These are phyloP conservation scores for Coturnix japonica DNA, from an alignment of 2,113 vertebrate species.

Conservation along the genomic window DNA sequence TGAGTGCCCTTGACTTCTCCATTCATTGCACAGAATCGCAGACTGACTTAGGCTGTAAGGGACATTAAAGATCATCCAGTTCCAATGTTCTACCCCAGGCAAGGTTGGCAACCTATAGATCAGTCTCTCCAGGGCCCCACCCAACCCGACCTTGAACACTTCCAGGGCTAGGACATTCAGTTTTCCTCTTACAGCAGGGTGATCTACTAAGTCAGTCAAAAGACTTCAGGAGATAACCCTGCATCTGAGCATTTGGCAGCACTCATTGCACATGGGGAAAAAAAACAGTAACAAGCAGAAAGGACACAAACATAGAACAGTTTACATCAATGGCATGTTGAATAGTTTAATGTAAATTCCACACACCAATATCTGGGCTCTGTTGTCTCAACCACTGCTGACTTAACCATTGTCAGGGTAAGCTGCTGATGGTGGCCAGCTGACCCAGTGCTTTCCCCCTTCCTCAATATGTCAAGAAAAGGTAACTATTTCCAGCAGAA, in stretches of 20 bases:
- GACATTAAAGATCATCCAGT: no score
- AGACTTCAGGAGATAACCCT: constrained; percentile 42
- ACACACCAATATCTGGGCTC: not conserved
- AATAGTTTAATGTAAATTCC: not conserved
- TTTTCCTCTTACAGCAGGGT: no score
- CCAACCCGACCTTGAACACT: no score
- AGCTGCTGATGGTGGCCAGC: not conserved
- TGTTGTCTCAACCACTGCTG: not conserved
- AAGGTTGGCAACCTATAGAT: no score
- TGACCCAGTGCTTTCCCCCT: not conserved
- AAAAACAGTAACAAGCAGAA: constrained; percentile 42
- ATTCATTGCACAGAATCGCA: not conserved
- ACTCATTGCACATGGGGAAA: constrained; percentile 47
- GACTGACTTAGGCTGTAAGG: no score
- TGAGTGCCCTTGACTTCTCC: not conserved
- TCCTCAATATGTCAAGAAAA: not conserved
- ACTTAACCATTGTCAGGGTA: not conserved
- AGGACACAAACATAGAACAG: not conserved
- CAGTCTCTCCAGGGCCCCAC: no score
- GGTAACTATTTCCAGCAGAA: not conserved
- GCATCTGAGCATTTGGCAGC: constrained; percentile 59
- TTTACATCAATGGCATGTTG: not conserved
- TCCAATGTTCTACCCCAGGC: no score
- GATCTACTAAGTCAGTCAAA: constrained; percentile 60
- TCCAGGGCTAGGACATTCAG: no score